Evolutionary conservation across 2,113 vertebrate species (phyloP), one percentile per base, ranked within the genome.

Genomic region (Apodemus speciosus): DNA sequence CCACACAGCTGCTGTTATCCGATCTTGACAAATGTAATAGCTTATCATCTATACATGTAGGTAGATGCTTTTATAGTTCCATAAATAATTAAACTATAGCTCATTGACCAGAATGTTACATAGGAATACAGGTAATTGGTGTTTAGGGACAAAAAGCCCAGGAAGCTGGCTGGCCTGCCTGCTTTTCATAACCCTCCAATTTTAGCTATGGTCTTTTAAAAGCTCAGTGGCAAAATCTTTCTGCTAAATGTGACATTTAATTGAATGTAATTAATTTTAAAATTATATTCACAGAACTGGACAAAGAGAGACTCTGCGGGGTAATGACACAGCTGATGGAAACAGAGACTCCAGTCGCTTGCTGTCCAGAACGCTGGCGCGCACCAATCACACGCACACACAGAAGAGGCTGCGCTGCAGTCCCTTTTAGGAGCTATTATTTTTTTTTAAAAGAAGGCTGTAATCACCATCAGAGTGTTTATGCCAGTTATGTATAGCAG

Each of bases 71-170:
- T 83, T 89, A 93, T 97, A 97, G 93, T 95, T 95, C 80, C 90
- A 88, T 85, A 97, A 97, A 91, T 97, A 97, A 97, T 97, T 97
- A 97, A 96, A 97, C 92, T 95, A 94, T 15, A 93, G 96, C 51
- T 97, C 95, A 94, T 66, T 96, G 88, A 93, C 93, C 68, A 89
- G 96, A 96, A 85, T 95, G 79, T 6, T 95, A 85, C 40, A 87
- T 0, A 40, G 15, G 86, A 96, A 97, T 95, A 97, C 96, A 96
- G 91, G 73, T 90, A 97, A 97, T 2, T 86, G 97, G 89, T 96
- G 77, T 94, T 66, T 86, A 90, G 90, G 92, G 68, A 97, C 94
- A 94, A 95, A 71, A 88, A 83, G 4, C n/a, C 53, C 86, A 9
- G 2, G 16, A 30, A 91, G 3, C 32, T 73, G 72, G 85, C 84